phyloP scores from a whole-genome alignment of 1,140 invertebrate species.

The Diuraphis noxia region DNA sequence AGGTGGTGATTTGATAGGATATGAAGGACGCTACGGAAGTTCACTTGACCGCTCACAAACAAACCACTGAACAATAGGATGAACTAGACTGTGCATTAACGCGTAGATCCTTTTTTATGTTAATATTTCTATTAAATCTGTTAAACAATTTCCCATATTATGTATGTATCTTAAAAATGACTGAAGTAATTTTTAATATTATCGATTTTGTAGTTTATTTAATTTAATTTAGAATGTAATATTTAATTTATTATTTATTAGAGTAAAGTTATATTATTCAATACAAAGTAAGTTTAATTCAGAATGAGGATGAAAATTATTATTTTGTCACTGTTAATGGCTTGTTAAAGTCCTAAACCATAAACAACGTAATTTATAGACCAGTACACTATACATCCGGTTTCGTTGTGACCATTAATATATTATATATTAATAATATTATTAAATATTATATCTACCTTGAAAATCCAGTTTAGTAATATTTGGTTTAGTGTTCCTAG shows the following conservation, averaged over 20 bases:
- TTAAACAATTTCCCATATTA: not conserved
- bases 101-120: slow-evolving; percentile 22
- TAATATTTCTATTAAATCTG: not conserved
- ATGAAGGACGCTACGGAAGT: slow-evolving; percentile 48
- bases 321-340: slow-evolving; percentile 17
- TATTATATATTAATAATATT: not conserved
- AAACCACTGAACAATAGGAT: slow-evolving; percentile 30
- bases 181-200: not conserved
- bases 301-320: not conserved
- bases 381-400: not conserved
- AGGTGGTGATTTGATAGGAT: slow-evolving; percentile 36
- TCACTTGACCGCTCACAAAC: slow-evolving; percentile 42
- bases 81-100: slow-evolving; percentile 30
- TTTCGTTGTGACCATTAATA: not conserved
- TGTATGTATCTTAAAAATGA: not conserved
- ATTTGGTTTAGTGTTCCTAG: not conserved
- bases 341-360: not conserved
- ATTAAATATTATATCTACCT: not conserved
- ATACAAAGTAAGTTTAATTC: not conserved
- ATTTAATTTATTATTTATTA: not conserved
- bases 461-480: not conserved
- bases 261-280: not conserved
- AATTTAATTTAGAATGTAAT: not conserved
- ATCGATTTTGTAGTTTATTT: not conserved
- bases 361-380: not conserved